phyloP scores from a whole-genome alignment of 2,113 vertebrate species.

The Heterochromis multidens region DNA sequence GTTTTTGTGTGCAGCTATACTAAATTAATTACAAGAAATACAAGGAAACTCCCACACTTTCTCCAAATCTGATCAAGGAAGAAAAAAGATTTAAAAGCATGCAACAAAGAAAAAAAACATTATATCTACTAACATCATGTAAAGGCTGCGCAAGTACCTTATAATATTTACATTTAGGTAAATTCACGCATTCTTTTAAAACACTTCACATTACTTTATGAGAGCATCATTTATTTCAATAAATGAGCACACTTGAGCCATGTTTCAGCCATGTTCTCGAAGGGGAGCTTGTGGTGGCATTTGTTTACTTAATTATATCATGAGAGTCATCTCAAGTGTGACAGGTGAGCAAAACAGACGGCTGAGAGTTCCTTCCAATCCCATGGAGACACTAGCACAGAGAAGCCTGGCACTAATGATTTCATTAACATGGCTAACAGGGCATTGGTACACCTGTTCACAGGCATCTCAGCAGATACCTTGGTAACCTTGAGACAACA shows the following conservation, averaged over 20 bases:
- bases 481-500: conserved; percentile 70
- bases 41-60: not conserved
- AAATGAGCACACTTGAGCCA: conserved; percentile 24
- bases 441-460: conserved; percentile 73
- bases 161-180: not conserved
- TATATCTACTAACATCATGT: not conserved
- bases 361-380: conserved; percentile 52
- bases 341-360: conserved; percentile 70
- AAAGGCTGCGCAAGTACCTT: not conserved
- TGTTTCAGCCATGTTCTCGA: conserved; percentile 8
- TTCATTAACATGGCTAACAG: conserved; percentile 75
- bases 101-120: not conserved
- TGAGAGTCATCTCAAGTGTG: conserved; percentile 52
- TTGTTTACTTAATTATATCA: conserved; percentile 75
- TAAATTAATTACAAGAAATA: not conserved
- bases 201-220: not conserved
- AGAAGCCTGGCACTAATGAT: conserved; percentile 73
- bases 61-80: not conserved
- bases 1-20: not conserved
- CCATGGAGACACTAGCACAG: conserved; percentile 59
- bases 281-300: conserved; percentile 43
- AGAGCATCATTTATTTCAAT: conserved; percentile 22
- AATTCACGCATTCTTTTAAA: not conserved
- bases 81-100: not conserved
- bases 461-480: conserved; percentile 57